phyloP scores from a whole-genome alignment of 2,888 invertebrate genomes.

The Pheosia gnoma region DNA sequence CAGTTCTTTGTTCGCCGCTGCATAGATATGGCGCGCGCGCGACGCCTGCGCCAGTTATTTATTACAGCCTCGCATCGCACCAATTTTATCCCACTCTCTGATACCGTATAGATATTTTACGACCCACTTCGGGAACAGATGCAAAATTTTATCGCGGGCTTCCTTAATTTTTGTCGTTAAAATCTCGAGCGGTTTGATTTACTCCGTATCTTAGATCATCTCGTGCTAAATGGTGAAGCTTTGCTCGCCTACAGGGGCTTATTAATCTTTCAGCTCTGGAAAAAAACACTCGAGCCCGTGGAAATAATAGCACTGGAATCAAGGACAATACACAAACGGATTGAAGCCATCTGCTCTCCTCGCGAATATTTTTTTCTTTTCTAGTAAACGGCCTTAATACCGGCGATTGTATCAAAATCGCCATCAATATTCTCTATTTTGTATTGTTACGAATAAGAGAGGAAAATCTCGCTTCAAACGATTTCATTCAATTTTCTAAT shows the following conservation, averaged over 20 bases:
- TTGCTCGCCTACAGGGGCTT: constrained; percentile 22
- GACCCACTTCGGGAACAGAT: constrained; percentile 50
- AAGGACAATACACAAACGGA: constrained; percentile 24
- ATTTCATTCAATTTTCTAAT: constrained; percentile 42
- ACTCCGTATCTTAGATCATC: constrained; percentile 31
- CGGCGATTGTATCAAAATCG: constrained; percentile 27
- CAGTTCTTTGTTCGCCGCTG: constrained; percentile 31
- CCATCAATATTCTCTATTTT: constrained; percentile 40
- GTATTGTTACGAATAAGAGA: constrained; percentile 34
- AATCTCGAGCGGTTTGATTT: constrained; percentile 28
- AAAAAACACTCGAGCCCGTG: constrained; percentile 29
- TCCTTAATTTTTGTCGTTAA: constrained; percentile 47
- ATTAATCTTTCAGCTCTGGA: constrained; percentile 35
- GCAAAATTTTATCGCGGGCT: constrained; percentile 46
- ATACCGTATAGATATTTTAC: constrained; percentile 49
- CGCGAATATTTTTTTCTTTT: constrained; percentile 25
- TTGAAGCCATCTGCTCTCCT: constrained; percentile 14
- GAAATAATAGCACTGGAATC: constrained; percentile 30
- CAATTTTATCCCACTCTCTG: constrained; percentile 40
- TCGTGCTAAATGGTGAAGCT: constrained; percentile 23
- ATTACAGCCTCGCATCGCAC: constrained; percentile 39
- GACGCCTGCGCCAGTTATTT: constrained; percentile 42
- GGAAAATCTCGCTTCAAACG: constrained; percentile 30
- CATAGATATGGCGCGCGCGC: constrained; percentile 21
- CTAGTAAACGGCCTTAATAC: constrained; percentile 17